Evolutionary conservation across 2,797 vertebrate genomes (phyloP).

Genomic region (Vireo griseus): DNA sequence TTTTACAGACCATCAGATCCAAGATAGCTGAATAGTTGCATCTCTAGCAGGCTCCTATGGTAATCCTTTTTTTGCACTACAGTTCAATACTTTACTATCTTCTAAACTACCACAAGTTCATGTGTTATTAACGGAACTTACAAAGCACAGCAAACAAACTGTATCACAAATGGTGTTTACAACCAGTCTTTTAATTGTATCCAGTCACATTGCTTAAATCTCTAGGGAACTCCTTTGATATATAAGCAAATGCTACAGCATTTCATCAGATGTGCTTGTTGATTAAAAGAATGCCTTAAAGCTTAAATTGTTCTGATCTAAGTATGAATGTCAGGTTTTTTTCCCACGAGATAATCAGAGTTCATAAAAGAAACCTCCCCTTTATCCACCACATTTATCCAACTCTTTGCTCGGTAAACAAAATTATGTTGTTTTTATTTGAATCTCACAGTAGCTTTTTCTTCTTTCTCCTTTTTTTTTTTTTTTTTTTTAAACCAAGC

Average conservation of each 20-base stretch:
- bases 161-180: conserved; percentile 25
- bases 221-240: conserved; percentile 53
- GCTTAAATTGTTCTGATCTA: conserved; percentile 43
- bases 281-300: conserved; percentile 58
- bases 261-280: conserved; percentile 57
- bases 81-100: not conserved
- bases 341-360: conserved; percentile 9
- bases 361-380: conserved; percentile 14
- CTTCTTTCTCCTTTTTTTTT: too few species aligned
- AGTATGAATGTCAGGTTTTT: conserved; percentile 16
- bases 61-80: conserved; percentile 4
- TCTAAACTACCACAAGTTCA: not conserved
- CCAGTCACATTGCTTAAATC: conserved; percentile 39
- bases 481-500: not conserved
- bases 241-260: conserved; percentile 55
- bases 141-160: conserved; percentile 10
- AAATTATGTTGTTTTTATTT: not conserved
- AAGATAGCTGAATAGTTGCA: conserved; percentile 24
- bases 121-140: conserved; percentile 8
- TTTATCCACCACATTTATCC: not conserved
- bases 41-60: not conserved
- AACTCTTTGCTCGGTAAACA: not conserved
- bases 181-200: conserved; percentile 62
- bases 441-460: not conserved
- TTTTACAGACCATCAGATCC: conserved; percentile 34